These are phyloP conservation scores for Cardiocondyla obscurior DNA, from an alignment of 1,140 invertebrate genomes.

Conservation along the genomic window DNA sequence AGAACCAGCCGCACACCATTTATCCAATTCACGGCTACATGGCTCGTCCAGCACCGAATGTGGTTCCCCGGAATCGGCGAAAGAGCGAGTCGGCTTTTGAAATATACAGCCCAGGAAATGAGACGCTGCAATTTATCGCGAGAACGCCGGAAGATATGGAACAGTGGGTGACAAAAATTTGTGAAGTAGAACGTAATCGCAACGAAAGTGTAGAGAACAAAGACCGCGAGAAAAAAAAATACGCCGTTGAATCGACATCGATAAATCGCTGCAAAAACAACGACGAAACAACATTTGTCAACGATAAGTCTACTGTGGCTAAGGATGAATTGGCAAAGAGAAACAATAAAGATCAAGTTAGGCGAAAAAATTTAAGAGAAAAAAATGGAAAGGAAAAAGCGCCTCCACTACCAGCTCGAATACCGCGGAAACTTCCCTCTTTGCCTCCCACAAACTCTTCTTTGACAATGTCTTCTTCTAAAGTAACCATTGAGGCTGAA, in stretches of 20 bases:
- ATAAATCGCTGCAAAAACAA: too few species aligned
- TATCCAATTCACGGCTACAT: conserved; percentile 75
- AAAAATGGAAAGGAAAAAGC: too few species aligned
- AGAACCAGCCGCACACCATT: conserved; percentile 71
- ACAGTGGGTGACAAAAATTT: conserved; percentile 76
- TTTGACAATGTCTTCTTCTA: conserved; percentile 21
- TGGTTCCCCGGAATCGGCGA: conserved; percentile 69
- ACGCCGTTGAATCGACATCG: neutral
- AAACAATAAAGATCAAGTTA: neutral
- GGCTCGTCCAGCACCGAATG: conserved; percentile 72
- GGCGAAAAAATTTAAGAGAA: neutral
- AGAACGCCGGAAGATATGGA: conserved; percentile 76
- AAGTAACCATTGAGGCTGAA: conserved; percentile 57
- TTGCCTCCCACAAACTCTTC: conserved; percentile 63
- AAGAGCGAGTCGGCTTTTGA: conserved; percentile 78
- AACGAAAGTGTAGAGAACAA: neutral
- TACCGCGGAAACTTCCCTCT: conserved; percentile 74
- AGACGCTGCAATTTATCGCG: conserved; percentile 77
- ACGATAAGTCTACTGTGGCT: neutral
- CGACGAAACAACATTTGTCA: neutral
- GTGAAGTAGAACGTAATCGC: conserved; percentile 46
- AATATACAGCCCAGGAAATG: conserved; percentile 75
- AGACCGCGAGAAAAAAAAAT: neutral
- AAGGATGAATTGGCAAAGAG: neutral
- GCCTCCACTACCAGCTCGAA: conserved; percentile 74